Conservation (phyloP, 1,140 invertebrate genomes). For the Berghia stephanieae region DNA sequence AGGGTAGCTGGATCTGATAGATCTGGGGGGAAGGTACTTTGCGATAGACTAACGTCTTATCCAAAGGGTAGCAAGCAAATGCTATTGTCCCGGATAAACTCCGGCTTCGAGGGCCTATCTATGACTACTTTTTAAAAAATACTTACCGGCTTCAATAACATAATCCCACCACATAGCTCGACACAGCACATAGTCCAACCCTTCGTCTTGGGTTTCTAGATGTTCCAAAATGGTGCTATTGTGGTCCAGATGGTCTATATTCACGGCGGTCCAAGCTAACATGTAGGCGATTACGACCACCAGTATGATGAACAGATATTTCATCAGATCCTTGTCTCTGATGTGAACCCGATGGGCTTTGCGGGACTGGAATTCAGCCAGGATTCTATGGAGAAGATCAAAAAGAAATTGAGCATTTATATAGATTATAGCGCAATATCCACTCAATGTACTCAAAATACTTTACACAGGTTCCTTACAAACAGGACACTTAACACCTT, state of each 20-base stretch:
- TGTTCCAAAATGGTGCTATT: slow-evolving; percentile 64
- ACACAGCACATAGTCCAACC: slow-evolving; percentile 74
- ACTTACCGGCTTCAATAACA: slow-evolving; percentile 80
- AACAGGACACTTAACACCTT: too few relatives aligned
- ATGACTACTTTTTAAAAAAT: too few relatives aligned
- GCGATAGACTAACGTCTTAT: too few relatives aligned
- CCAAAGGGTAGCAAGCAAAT: too few relatives aligned
- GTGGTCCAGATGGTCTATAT: slow-evolving; percentile 63
- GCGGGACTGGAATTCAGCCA: slow-evolving; percentile 78
- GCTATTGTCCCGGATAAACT: too few relatives aligned
- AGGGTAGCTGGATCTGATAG: too few relatives aligned
- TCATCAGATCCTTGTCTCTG: slow-evolving; percentile 84
- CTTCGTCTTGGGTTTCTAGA: slow-evolving; percentile 64
- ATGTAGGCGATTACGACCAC: slow-evolving; percentile 83
- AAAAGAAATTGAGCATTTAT: too few relatives aligned
- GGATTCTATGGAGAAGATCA: slow-evolving; percentile 61
- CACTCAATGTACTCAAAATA: too few relatives aligned
- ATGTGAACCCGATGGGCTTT: slow-evolving; percentile 90
- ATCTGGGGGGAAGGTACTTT: too few relatives aligned
- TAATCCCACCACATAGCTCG: slow-evolving; percentile 88
- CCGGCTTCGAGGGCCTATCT: too few relatives aligned
- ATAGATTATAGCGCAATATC: too few relatives aligned
- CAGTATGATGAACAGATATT: slow-evolving; percentile 81
- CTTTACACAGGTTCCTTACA: too few relatives aligned
- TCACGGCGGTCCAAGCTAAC: slow-evolving; percentile 82